phyloP scores from a whole-genome alignment of 2,113 vertebrate genomes.

The Xenus cinereus region DNA sequence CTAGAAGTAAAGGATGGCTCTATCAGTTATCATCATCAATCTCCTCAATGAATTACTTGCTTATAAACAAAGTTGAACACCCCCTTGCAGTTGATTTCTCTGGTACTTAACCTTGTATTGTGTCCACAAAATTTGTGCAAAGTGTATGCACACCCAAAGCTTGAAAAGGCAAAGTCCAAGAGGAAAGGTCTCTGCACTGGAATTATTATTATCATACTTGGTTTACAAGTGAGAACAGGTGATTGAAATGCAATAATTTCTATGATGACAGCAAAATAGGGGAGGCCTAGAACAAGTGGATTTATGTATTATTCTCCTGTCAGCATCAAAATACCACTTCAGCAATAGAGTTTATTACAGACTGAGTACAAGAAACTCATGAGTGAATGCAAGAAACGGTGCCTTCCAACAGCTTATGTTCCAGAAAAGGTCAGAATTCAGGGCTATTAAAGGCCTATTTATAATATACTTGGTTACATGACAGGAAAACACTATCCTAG shows the following conservation, averaged over 20 bases:
- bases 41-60: neutral
- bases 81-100: neutral
- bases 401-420: neutral
- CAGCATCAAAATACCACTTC: neutral
- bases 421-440: neutral
- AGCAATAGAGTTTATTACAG: neutral
- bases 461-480: neutral
- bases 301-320: neutral
- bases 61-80: neutral
- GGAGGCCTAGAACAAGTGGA: neutral
- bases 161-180: neutral
- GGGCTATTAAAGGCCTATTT: neutral
- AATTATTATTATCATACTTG: neutral
- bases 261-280: neutral
- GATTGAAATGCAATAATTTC: neutral
- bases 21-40: neutral
- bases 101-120: neutral
- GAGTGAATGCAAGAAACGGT: neutral
- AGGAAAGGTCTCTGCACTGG: neutral
- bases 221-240: neutral
- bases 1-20: neutral
- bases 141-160: neutral
- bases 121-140: neutral
- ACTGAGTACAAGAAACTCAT: neutral
- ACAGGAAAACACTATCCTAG: neutral